Evolutionary conservation across 2,113 vertebrate species (phyloP).

Genomic region (Rhombomys opimus): DNA sequence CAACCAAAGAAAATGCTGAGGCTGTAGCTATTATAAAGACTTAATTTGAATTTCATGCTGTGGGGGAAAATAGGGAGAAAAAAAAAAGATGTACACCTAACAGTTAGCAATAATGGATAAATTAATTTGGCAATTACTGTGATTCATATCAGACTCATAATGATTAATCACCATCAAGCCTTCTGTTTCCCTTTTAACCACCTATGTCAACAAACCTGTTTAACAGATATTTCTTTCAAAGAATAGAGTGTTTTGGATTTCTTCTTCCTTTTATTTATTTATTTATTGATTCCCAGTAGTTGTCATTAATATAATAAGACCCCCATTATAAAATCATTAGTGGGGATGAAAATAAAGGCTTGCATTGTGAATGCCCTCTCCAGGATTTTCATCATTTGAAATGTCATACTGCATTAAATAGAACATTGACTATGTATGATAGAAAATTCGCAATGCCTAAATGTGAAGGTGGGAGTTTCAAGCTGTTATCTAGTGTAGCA

Average conservation of each 20-base stretch:
- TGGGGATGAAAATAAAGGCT: slow-evolving; percentile 86
- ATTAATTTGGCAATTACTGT: slow-evolving; percentile 77
- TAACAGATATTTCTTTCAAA: slow-evolving; percentile 73
- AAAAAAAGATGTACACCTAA: background rate
- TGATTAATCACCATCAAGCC: slow-evolving; percentile 76
- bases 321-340: slow-evolving; percentile 88
- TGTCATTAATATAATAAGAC: slow-evolving; percentile 88
- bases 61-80: background rate
- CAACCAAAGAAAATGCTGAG: background rate
- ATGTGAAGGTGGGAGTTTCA: slow-evolving; percentile 62
- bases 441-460: slow-evolving; percentile 67
- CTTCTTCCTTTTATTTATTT: slow-evolving; percentile 63
- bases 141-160: slow-evolving; percentile 59
- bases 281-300: slow-evolving; percentile 71
- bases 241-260: slow-evolving; percentile 70
- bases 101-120: slow-evolving; percentile 61
- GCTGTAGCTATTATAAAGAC: background rate
- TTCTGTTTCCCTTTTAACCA: slow-evolving; percentile 78
- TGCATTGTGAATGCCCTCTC: slow-evolving; percentile 84
- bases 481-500: slow-evolving; percentile 60
- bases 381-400: slow-evolving; percentile 83
- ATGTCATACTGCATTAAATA: slow-evolving; percentile 84
- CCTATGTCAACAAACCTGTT: slow-evolving; percentile 80
- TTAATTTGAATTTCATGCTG: background rate
- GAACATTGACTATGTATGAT: slow-evolving; percentile 82